phyloP scores from a whole-genome alignment of 2,797 vertebrate genomes.

The Acanthopagrus latus region DNA sequence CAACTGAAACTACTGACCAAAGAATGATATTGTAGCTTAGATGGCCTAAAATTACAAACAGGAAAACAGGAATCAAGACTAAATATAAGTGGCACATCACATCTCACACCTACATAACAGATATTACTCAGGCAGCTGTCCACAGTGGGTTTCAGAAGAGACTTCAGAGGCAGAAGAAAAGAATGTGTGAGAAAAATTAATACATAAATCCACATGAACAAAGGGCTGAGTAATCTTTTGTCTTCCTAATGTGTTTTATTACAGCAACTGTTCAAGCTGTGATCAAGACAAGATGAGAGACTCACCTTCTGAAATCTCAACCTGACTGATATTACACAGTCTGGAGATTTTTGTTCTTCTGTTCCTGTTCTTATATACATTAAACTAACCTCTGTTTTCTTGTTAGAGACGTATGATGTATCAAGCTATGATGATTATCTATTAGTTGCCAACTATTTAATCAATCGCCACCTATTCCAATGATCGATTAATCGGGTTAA shows the following conservation, averaged over 20 bases:
- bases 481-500: too few species aligned
- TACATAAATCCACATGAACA: background rate
- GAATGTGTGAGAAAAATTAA: background rate
- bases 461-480: too few species aligned
- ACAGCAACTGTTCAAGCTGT: background rate
- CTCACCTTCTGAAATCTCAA: background rate
- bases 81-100: constrained; percentile 47
- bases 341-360: background rate
- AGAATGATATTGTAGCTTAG: constrained; percentile 1
- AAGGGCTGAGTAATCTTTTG: constrained; percentile 8
- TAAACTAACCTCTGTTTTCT: background rate
- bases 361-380: background rate
- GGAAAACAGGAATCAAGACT: constrained; percentile 37
- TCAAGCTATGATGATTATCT: too few species aligned
- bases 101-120: constrained; percentile 57
- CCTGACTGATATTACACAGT: background rate
- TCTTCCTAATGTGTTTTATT: background rate
- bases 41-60: constrained; percentile 41
- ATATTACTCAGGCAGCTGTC: constrained; percentile 41
- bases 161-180: constrained; percentile 25
- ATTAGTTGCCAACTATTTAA: too few species aligned
- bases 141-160: constrained; percentile 24
- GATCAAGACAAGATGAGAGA: constrained; percentile 12
- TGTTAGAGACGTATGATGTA: background rate
- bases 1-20: constrained; percentile 8